A percentile compares a stretch with the other conserved stretches of the same genome.
These are phyloP conservation scores for Dryas iulia DNA, from an alignment of 1,140 invertebrate genomes.

Conservation along the genomic window DNA sequence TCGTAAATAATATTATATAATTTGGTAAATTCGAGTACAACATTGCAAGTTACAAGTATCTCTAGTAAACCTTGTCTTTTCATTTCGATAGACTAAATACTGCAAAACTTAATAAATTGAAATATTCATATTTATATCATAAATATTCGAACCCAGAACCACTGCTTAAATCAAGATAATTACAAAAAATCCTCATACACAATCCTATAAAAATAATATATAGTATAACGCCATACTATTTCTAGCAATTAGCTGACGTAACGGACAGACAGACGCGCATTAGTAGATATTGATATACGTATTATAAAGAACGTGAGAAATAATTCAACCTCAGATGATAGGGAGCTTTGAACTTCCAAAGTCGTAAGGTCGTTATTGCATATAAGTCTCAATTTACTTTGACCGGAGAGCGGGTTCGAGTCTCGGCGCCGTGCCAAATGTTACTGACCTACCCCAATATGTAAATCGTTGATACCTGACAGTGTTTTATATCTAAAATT, in stretches of 20 bases:
- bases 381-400: constrained; percentile 35
- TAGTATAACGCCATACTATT: background rate
- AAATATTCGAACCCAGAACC: no score
- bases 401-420: constrained; percentile 29
- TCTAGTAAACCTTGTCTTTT: no score
- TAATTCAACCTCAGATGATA: constrained; percentile 5
- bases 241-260: background rate
- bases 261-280: background rate
- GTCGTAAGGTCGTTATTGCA: constrained; percentile 36
- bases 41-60: no score
- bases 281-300: background rate
- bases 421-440: constrained; percentile 41
- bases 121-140: no score
- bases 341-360: constrained; percentile 27
- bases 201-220: no score
- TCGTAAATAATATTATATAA: no score
- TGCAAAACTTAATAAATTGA: no score
- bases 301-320: constrained; percentile 7
- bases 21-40: no score
- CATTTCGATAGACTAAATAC: no score
- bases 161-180: no score
- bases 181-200: no score
- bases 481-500: background rate
- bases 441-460: constrained; percentile 49
- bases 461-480: constrained; percentile 17